Evolutionary conservation across 2,113 vertebrate genomes (phyloP).

Genomic region (Phalacrocorax carbo): DNA sequence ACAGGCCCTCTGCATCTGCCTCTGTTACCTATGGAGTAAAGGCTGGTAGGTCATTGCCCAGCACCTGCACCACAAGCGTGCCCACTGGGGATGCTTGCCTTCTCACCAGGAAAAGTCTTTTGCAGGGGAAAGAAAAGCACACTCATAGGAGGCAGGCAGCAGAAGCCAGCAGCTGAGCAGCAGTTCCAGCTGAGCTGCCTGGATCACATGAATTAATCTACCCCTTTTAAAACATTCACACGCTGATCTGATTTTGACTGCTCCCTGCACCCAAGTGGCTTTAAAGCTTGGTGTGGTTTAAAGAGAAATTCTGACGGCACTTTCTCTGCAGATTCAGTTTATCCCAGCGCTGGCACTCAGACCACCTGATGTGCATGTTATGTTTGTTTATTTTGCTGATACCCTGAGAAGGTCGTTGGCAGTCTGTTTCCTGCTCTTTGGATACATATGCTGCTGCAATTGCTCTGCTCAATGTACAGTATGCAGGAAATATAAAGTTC

Average conservation of each 20-base stretch:
- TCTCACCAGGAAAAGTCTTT: background rate
- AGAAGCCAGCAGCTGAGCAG: background rate
- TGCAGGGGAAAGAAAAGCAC: background rate
- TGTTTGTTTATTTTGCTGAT: constrained; percentile 39
- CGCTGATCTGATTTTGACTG: background rate
- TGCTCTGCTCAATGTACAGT: background rate
- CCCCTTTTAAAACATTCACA: constrained; percentile 3
- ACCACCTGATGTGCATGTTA: constrained; percentile 25
- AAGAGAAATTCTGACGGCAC: background rate
- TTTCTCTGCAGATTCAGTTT: background rate
- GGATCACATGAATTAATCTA: background rate
- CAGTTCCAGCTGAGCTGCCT: constrained; percentile 6
- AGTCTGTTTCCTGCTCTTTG: constrained; percentile 17
- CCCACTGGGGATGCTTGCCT: background rate
- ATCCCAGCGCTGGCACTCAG: background rate
- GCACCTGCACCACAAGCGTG: rapidly evolving
- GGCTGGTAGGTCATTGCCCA: background rate
- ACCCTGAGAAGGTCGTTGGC: constrained; percentile 8
- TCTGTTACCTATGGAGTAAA: rapidly evolving
- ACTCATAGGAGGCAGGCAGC: background rate
- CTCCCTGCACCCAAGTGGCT: background rate
- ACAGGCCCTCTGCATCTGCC: background rate
- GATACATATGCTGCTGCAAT: background rate
- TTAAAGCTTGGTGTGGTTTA: constrained; percentile 11
- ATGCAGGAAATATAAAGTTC: background rate